Evolutionary conservation across 2,888 invertebrate genomes (phyloP).

Genomic region (Perizoma affinitatum): DNA sequence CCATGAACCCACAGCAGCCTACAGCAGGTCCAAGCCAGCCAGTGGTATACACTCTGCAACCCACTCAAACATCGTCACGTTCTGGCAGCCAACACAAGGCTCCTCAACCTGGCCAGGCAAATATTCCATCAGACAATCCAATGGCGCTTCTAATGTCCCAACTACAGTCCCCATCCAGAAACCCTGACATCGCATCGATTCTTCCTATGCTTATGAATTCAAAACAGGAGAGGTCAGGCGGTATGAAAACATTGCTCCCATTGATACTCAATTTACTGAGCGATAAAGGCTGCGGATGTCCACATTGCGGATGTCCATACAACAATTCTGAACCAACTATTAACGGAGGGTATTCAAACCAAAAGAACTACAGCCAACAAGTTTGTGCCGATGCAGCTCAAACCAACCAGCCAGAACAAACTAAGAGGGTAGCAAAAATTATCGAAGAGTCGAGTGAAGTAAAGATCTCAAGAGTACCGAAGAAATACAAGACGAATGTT

Average conservation of each 20-base stretch:
- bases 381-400: slow-evolving; percentile 7
- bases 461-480: slow-evolving; percentile 4
- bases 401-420: background rate
- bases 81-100: slow-evolving; percentile 33
- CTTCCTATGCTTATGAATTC: slow-evolving; percentile 37
- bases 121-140: slow-evolving; percentile 35
- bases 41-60: slow-evolving; percentile 43
- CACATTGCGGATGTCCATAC: slow-evolving; percentile 48
- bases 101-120: slow-evolving; percentile 11
- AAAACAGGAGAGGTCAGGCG: slow-evolving; percentile 51
- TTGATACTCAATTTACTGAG: slow-evolving; percentile 66
- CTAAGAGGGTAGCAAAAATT: slow-evolving; percentile 9
- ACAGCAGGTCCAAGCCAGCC: slow-evolving; percentile 36
- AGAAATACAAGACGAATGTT: slow-evolving; percentile 33
- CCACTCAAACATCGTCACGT: slow-evolving; percentile 36
- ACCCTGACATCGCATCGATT: slow-evolving; percentile 31
- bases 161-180: slow-evolving; percentile 33
- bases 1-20: slow-evolving; percentile 29
- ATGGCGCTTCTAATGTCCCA: slow-evolving; percentile 47
- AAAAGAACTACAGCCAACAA: slow-evolving; percentile 47
- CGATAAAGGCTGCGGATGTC: slow-evolving; percentile 58
- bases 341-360: slow-evolving; percentile 54
- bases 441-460: slow-evolving; percentile 13
- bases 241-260: slow-evolving; percentile 63
- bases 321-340: slow-evolving; percentile 45